phyloP scores from a whole-genome alignment of 2,113 vertebrate species.

The Melanostigma gelatinosum region DNA sequence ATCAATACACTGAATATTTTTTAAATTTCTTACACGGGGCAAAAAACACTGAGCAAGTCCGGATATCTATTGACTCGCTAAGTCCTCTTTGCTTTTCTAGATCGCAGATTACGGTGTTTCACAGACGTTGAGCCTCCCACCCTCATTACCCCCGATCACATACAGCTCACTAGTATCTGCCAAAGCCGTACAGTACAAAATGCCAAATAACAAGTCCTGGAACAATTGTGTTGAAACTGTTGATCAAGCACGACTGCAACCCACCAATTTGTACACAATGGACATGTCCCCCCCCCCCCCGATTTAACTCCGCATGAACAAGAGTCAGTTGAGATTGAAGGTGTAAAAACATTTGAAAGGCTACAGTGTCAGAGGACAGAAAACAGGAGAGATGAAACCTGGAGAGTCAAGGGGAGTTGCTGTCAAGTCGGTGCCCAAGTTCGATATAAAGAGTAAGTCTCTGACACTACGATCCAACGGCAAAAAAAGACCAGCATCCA shows the following conservation, averaged over 20 bases:
- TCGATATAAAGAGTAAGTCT: constrained; percentile 33
- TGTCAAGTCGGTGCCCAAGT: constrained; percentile 43
- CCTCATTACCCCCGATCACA: constrained; percentile 53
- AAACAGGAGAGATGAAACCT: constrained; percentile 12
- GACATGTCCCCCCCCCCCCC: constrained; percentile 3
- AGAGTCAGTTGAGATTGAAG: constrained; percentile 44
- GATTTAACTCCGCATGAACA: constrained; percentile 23
- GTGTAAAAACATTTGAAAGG: constrained; percentile 21
- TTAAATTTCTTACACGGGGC: constrained; percentile 61
- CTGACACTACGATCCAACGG: constrained; percentile 23
- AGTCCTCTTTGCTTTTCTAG: constrained; percentile 63
- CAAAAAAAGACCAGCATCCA: constrained; percentile 29
- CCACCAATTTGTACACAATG: constrained; percentile 64
- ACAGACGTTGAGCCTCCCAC: constrained; percentile 54
- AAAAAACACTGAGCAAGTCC: constrained; percentile 76
- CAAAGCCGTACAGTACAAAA: constrained; percentile 72
- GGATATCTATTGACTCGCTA: constrained; percentile 60
- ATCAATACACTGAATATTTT: constrained; percentile 75
- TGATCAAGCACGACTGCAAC: constrained; percentile 63
- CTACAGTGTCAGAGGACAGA: constrained; percentile 3
- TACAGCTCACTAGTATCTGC: constrained; percentile 69
- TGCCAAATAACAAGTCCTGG: constrained; percentile 66
- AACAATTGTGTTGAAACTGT: constrained; percentile 64
- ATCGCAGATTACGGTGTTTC: constrained; percentile 67
- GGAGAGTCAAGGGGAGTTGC: constrained; percentile 12